Conservation (phyloP, 2,113 vertebrate species). For the Dicerorhinus sumatrensis region DNA sequence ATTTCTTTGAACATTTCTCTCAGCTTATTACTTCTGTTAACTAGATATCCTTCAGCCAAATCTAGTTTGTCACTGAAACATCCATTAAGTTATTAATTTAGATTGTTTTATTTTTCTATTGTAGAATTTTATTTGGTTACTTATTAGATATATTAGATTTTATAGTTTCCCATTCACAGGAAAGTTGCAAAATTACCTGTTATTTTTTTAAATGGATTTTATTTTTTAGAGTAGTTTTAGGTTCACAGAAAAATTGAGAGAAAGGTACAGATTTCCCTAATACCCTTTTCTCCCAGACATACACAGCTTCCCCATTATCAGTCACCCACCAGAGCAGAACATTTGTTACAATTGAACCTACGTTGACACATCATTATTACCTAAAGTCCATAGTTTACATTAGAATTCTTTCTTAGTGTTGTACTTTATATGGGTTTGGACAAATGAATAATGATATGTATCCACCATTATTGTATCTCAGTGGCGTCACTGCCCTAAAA, state of each 20-base stretch:
- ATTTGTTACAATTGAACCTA: background rate
- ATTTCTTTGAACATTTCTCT: background rate
- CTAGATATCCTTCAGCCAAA: background rate
- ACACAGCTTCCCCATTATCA: background rate
- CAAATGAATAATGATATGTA: background rate
- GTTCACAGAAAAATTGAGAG: background rate
- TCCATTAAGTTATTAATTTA: background rate
- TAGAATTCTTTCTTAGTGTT: background rate
- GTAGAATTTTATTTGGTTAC: background rate
- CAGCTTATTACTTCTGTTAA: background rate
- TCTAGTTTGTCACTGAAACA: background rate
- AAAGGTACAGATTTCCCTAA: background rate
- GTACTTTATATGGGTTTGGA: background rate
- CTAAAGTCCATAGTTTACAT: background rate
- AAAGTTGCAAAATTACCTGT: background rate
- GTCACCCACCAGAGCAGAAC: background rate
- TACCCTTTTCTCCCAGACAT: background rate
- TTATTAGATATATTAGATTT: background rate
- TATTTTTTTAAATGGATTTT: background rate
- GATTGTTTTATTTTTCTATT: background rate
- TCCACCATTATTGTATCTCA: background rate
- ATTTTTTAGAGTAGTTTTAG: background rate
- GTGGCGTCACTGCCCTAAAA: background rate
- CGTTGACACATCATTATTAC: background rate
- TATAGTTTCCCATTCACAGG: background rate